Evolutionary conservation across 2,888 invertebrate genomes (phyloP), one percentile per base, ranked within the genome.

Genomic region (Acanthococcus lagerstroemiae): DNA sequence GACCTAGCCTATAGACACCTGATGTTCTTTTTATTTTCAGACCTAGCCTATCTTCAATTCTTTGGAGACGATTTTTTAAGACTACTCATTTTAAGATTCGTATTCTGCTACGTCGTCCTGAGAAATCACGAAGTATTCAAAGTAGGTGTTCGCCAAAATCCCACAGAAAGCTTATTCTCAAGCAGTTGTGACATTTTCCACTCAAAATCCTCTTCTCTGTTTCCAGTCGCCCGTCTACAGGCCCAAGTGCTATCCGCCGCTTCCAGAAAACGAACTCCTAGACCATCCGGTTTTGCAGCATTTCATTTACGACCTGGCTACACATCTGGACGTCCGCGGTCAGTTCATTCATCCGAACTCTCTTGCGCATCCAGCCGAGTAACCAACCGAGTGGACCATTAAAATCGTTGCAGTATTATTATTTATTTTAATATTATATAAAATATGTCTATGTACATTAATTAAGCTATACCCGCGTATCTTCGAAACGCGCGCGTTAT

Each of bases 61-160:
- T 88, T 95, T 78, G 91, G 93, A 48, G 95, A 96, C 77, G 95
- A 95, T 75, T 96, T 95, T 78, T 81, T 96, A 71, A 85, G 95
- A 68, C 82, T 94, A 68, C 79, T 95, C 69, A 81, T 95, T 70
- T 81, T 94, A 70, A 86, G 95, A 69, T 95, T 88, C 79, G 86
- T 95, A 70, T 95, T 96, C 82, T 95, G 95, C 80, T 90, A 90
- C 80, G 87, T 90, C 72, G 88, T 90, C 57, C 80, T 95, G 71
- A 86, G 90, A 71, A 81, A 92, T 74, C 95, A 96, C 78, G 84
- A 92, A 70, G 86, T 87, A 61, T 83, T 83, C 72, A 80, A 81
- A 78, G 81, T 81, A 69, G 71, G 69, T 67, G 15, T 17, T 22
- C 26, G 21, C n/a, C n/a, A n/a, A n/a, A n/a, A n/a, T n/a, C n/a